phyloP scores from a whole-genome alignment of 2,888 invertebrate genomes.

The Autographa gamma region DNA sequence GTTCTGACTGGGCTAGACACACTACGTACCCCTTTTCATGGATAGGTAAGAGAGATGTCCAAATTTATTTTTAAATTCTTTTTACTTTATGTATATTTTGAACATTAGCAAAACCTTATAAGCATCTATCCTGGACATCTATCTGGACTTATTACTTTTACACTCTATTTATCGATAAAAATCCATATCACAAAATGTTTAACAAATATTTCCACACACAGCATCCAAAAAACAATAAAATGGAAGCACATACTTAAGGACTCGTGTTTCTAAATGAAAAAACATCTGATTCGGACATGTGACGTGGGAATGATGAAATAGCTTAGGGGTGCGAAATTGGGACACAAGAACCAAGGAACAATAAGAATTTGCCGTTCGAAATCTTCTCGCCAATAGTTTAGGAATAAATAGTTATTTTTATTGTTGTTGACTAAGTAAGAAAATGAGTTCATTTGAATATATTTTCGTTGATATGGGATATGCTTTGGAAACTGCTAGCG shows the following conservation, averaged over 20 bases:
- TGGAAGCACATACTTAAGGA: slow-evolving; percentile 8
- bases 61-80: too few relatives aligned
- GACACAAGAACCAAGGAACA: slow-evolving; percentile 20
- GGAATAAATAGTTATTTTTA: slow-evolving; percentile 1
- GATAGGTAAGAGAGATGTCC: too few relatives aligned
- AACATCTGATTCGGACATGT: slow-evolving; percentile 13
- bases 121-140: too few relatives aligned
- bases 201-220: background rate
- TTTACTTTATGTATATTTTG: too few relatives aligned
- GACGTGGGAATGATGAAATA: slow-evolving; percentile 38
- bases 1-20: too few relatives aligned
- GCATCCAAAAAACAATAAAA: background rate
- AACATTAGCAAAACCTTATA: too few relatives aligned
- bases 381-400: slow-evolving; percentile 19
- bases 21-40: too few relatives aligned
- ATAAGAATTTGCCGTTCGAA: slow-evolving; percentile 14
- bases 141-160: background rate
- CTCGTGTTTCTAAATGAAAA: slow-evolving; percentile 20
- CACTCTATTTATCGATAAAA: background rate
- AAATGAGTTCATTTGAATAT: background rate
- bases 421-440: background rate
- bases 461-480: background rate
- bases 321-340: slow-evolving; percentile 36
- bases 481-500: background rate
- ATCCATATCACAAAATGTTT: background rate